Conservation (phyloP, 2,888 invertebrate genomes). For the Campoletis raptor region DNA sequence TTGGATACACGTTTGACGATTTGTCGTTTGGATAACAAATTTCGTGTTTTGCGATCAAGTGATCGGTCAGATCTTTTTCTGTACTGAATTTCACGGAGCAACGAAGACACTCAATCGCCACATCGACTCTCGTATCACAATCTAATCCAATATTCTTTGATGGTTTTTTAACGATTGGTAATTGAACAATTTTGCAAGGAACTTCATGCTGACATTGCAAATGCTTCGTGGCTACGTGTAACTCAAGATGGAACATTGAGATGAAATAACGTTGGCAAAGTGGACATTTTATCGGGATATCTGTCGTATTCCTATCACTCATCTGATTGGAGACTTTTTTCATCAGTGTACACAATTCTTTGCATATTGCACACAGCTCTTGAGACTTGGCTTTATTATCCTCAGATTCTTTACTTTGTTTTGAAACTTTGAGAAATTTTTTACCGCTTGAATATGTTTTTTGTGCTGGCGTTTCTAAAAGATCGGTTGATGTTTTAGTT, state of each 20-base stretch:
- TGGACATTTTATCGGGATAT: slow-evolving; percentile 70
- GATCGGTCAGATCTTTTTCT: slow-evolving; percentile 61
- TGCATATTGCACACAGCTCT: slow-evolving; percentile 65
- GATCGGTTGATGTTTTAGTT: background rate
- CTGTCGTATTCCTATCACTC: slow-evolving; percentile 58
- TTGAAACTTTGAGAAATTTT: background rate
- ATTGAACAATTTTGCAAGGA: slow-evolving; percentile 28
- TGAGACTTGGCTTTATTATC: background rate
- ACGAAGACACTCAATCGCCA: slow-evolving; percentile 64
- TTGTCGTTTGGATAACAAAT: slow-evolving; percentile 23
- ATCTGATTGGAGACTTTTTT: slow-evolving; percentile 62
- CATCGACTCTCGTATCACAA: slow-evolving; percentile 60
- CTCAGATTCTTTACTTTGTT: background rate
- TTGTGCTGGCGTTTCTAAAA: background rate
- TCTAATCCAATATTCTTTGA: slow-evolving; percentile 37
- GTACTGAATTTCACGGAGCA: slow-evolving; percentile 58
- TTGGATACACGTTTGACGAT: background rate
- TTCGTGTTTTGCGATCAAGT: slow-evolving; percentile 64
- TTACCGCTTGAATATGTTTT: slow-evolving; percentile 32
- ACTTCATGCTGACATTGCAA: slow-evolving; percentile 69
- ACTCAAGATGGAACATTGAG: slow-evolving; percentile 68
- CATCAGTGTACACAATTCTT: slow-evolving; percentile 65
- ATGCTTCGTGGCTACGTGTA: slow-evolving; percentile 71
- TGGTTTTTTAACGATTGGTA: background rate
- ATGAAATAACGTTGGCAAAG: slow-evolving; percentile 71